A percentile compares a stretch with the other conserved stretches of the same genome.
These are phyloP conservation scores for Peromyscus maniculatus DNA, from an alignment of 2,113 vertebrate genomes.

Conservation along the genomic window DNA sequence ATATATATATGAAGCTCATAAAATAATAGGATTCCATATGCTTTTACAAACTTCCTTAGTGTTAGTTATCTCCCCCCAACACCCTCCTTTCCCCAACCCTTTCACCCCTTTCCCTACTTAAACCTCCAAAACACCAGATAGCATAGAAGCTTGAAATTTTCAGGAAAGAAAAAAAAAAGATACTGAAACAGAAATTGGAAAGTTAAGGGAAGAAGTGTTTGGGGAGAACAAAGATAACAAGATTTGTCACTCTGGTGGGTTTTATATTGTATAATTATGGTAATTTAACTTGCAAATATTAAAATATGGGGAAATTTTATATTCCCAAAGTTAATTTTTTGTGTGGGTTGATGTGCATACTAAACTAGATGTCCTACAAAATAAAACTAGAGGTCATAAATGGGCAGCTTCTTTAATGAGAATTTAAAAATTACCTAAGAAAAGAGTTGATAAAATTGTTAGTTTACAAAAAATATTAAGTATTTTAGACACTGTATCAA, in stretches of 20 bases:
- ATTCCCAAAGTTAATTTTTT: neutral
- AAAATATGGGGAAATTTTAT: neutral
- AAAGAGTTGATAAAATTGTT: neutral
- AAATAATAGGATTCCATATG: neutral
- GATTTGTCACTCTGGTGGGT: neutral
- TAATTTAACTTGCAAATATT: neutral
- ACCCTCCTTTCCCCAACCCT: neutral
- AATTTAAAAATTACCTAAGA: neutral
- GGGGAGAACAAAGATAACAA: neutral
- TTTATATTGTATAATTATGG: too few species aligned
- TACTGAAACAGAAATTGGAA: neutral
- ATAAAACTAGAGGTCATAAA: neutral
- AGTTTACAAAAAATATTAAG: neutral
- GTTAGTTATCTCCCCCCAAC: neutral
- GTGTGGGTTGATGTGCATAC: neutral
- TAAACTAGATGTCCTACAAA: neutral
- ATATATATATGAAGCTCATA: neutral
- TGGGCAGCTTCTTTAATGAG: neutral
- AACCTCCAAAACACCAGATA: neutral
- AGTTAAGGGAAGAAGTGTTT: neutral
- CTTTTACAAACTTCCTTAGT: too few species aligned
- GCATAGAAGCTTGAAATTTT: too few species aligned
- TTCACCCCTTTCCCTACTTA: neutral
- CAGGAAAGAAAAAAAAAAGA: neutral
- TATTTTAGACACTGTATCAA: neutral